Percentiles rank a stretch among this genome's conserved stretches.
Evolutionary conservation across 2,888 invertebrate genomes (phyloP).

Genomic region (Apamea crenata): DNA sequence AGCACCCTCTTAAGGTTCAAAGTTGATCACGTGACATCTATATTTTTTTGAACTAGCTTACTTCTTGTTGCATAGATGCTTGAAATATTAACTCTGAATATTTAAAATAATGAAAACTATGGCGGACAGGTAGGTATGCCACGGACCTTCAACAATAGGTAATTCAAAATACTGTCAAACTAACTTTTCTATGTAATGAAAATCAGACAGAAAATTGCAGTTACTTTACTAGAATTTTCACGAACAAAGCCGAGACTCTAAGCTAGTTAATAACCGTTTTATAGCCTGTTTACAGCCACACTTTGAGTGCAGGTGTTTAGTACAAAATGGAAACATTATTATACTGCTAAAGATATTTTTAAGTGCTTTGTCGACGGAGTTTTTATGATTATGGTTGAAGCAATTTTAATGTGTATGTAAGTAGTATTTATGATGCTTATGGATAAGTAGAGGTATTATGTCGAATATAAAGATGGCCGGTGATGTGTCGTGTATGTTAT

Average conservation of each 20-base stretch:
- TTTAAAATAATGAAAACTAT: no score
- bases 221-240: not conserved
- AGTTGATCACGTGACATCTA: no score
- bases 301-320: constrained; percentile 39
- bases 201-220: not conserved
- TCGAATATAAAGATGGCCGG: not conserved
- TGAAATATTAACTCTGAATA: no score
- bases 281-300: constrained; percentile 16
- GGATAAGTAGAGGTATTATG: not conserved
- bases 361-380: constrained; percentile 5
- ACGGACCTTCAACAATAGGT: no score
- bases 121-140: no score
- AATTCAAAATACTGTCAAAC: not conserved
- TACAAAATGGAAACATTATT: constrained; percentile 21
- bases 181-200: not conserved
- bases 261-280: constrained; percentile 17
- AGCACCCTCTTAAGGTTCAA: no score
- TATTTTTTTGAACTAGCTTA: no score
- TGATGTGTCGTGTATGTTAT: not conserved
- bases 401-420: constrained; percentile 1
- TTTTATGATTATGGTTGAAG: constrained; percentile 22
- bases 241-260: not conserved
- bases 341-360: constrained; percentile 16
- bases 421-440: not conserved
- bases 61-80: no score